Evolutionary conservation across 2,797 vertebrate species (phyloP).

Genomic region (Chlorospingus semifuscus): DNA sequence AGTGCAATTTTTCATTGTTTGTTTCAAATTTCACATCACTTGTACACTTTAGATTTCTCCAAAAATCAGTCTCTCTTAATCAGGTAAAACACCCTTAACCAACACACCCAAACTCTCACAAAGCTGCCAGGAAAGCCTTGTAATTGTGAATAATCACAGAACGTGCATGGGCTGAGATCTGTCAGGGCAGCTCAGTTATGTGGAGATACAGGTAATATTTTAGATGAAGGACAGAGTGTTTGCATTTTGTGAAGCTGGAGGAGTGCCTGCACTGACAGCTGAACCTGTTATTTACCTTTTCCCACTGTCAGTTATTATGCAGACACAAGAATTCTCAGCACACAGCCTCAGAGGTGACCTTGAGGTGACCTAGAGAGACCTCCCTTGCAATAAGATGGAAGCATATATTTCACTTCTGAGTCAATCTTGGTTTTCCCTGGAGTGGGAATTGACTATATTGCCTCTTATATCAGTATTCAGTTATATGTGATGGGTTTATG

Average conservation of each 20-base stretch:
- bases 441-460: constrained; percentile 7
- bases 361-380: background rate
- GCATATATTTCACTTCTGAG: constrained; percentile 11
- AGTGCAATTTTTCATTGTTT: background rate
- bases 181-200: background rate
- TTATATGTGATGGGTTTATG: constrained; percentile 37
- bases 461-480: constrained; percentile 29
- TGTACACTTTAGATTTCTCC: background rate
- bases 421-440: background rate
- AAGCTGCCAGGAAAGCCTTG: background rate
- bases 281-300: background rate
- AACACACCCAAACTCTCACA: background rate
- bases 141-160: background rate
- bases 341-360: background rate
- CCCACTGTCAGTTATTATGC: background rate
- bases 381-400: background rate
- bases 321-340: background rate
- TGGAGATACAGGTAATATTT: background rate
- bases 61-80: background rate
- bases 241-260: background rate
- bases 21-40: background rate
- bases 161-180: background rate
- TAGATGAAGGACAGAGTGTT: background rate
- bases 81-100: background rate
- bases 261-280: background rate